phyloP scores from a whole-genome alignment of 2,797 vertebrate genomes.

The Spinus olivaceus region DNA sequence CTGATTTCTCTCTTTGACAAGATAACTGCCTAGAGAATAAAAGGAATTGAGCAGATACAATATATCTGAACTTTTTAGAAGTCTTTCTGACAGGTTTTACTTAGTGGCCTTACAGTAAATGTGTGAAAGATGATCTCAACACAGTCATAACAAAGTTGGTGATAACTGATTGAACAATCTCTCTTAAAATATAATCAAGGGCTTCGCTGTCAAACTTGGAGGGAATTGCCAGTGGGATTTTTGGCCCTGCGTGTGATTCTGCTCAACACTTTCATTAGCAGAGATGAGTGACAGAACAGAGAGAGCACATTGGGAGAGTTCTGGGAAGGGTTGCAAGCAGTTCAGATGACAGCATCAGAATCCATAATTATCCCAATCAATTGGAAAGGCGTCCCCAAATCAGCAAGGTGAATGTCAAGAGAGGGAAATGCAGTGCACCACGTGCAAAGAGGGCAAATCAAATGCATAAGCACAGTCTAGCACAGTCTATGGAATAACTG shows the following conservation, averaged over 20 bases:
- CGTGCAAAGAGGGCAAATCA: neutral
- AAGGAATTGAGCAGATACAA: neutral
- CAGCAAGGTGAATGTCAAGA: neutral
- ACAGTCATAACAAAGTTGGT: neutral
- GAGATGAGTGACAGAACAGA: constrained; percentile 23
- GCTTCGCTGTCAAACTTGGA: neutral
- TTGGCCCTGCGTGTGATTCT: neutral
- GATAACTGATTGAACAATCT: neutral
- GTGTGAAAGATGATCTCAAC: constrained; percentile 8
- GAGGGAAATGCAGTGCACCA: neutral
- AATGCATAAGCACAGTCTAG: neutral
- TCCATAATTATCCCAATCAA: neutral
- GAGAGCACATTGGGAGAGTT: neutral
- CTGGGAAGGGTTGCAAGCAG: neutral
- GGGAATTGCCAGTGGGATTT: neutral
- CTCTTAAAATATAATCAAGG: constrained; percentile 20
- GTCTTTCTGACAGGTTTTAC: neutral
- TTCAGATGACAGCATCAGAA: neutral
- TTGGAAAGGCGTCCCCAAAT: neutral
- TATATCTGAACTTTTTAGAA: neutral
- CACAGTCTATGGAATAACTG: neutral
- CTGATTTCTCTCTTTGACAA: constrained; percentile 23
- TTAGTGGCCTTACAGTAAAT: neutral
- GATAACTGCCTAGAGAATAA: constrained; percentile 17
- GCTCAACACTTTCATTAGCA: constrained; percentile 2